Conservation (phyloP, 2,113 vertebrate species). For the Raja brachyura region DNA sequence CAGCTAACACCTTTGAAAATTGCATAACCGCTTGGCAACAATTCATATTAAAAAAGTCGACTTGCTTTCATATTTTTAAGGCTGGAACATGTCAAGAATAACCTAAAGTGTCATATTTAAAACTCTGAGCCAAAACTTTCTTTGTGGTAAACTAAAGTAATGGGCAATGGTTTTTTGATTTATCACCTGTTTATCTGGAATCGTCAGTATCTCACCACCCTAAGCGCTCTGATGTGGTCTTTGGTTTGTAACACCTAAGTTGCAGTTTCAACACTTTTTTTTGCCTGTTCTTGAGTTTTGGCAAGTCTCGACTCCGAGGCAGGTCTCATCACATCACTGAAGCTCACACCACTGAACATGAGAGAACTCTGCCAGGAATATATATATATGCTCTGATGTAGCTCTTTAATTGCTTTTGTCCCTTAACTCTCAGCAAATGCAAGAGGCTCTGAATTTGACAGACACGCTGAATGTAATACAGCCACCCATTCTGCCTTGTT, state of each 20-base stretch:
- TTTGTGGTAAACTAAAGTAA: constrained; percentile 19
- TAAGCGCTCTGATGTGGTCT: not conserved
- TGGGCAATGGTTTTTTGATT: not conserved
- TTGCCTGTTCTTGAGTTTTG: not conserved
- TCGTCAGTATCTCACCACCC: not conserved
- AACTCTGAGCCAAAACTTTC: constrained; percentile 7
- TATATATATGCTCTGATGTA: too few species aligned
- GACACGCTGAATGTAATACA: not conserved
- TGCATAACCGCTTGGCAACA: not conserved
- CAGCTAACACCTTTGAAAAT: constrained; percentile 6
- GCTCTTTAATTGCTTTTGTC: not conserved
- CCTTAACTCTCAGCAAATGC: not conserved
- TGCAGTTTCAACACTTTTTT: not conserved
- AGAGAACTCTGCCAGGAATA: not conserved
- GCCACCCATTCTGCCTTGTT: not conserved
- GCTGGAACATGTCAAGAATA: constrained; percentile 3
- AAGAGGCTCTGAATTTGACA: not conserved
- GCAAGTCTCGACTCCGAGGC: not conserved
- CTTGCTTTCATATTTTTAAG: not conserved
- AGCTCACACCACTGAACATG: not conserved
- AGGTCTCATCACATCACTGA: not conserved
- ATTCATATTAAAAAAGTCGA: not conserved
- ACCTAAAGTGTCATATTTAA: constrained; percentile 4
- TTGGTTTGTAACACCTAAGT: not conserved
- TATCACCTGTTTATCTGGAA: not conserved